Conservation (phyloP, 2,797 vertebrate species). For the Neomorphus geoffroyi region DNA sequence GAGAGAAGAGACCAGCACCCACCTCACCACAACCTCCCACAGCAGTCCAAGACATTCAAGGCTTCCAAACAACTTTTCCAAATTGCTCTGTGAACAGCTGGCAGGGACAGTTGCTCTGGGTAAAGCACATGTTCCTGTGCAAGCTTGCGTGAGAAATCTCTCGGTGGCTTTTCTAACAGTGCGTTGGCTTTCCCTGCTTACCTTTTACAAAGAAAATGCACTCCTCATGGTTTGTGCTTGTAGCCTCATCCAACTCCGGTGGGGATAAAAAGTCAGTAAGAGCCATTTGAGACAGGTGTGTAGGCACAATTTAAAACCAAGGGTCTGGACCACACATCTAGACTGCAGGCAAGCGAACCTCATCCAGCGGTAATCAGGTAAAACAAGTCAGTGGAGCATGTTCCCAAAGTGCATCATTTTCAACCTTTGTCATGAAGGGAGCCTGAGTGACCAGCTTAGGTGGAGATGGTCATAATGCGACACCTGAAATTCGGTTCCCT, state of each 20-base stretch:
- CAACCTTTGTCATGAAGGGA: not conserved
- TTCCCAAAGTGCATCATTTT: not conserved
- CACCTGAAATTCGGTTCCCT: not conserved
- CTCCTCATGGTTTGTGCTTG: not conserved
- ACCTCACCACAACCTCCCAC: too few species aligned
- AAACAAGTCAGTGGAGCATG: not conserved
- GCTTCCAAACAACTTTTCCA: not conserved
- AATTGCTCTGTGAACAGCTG: not conserved
- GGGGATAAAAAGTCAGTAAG: not conserved
- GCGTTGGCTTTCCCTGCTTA: not conserved
- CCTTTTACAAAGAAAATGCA: not conserved
- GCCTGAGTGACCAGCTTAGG: not conserved
- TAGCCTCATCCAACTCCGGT: not conserved
- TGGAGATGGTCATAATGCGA: not conserved
- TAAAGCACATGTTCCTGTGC: not conserved
- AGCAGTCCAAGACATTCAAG: too few species aligned
- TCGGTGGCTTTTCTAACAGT: not conserved
- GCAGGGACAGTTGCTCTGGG: not conserved
- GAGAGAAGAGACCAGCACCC: too few species aligned
- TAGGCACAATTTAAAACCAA: not conserved
- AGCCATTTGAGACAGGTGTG: not conserved
- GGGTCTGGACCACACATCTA: not conserved
- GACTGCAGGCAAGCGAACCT: not conserved
- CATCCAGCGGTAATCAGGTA: not conserved
- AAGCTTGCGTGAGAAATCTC: not conserved